Evolutionary conservation across 2,113 vertebrate genomes (phyloP).

Genomic region (Triplophysa dalaica): DNA sequence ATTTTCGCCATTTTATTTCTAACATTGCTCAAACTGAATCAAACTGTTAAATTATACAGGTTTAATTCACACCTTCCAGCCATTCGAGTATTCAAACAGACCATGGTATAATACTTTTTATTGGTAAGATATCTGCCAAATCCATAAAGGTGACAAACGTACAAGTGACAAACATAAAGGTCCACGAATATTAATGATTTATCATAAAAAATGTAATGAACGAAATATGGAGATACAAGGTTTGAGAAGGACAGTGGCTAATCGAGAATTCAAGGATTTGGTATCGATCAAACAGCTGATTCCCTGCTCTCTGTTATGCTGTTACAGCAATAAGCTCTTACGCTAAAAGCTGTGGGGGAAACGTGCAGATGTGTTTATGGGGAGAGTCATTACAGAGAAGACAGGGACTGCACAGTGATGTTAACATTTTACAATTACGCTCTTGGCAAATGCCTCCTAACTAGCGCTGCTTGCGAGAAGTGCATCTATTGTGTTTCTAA

Average conservation of each 20-base stretch:
- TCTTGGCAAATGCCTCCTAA: not conserved
- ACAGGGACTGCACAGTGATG: not conserved
- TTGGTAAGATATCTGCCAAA: too few relatives aligned
- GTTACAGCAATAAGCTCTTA: slow-evolving; percentile 27
- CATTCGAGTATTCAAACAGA: too few relatives aligned
- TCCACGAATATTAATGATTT: too few relatives aligned
- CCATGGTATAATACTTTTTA: too few relatives aligned
- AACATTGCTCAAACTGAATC: too few relatives aligned
- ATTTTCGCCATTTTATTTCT: too few relatives aligned
- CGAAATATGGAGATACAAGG: too few relatives aligned
- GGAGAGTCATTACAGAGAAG: not conserved
- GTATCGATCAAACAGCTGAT: slow-evolving; percentile 9
- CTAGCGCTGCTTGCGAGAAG: not conserved
- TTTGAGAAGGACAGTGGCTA: not conserved
- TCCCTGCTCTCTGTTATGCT: not conserved
- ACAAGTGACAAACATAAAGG: too few relatives aligned
- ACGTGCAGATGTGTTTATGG: slow-evolving; percentile 10
- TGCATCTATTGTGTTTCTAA: slow-evolving; percentile 9
- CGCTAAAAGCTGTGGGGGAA: slow-evolving; percentile 10
- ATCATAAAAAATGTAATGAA: too few relatives aligned
- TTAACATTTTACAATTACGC: slow-evolving; percentile 1
- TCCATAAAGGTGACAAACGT: too few relatives aligned
- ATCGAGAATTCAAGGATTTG: slow-evolving; percentile 21
- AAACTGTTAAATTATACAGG: too few relatives aligned
- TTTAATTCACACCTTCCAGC: too few relatives aligned